Base-by-base conservation (phyloP, 2,797 vertebrate species). In the Sphenodon punctatus region DNA sequence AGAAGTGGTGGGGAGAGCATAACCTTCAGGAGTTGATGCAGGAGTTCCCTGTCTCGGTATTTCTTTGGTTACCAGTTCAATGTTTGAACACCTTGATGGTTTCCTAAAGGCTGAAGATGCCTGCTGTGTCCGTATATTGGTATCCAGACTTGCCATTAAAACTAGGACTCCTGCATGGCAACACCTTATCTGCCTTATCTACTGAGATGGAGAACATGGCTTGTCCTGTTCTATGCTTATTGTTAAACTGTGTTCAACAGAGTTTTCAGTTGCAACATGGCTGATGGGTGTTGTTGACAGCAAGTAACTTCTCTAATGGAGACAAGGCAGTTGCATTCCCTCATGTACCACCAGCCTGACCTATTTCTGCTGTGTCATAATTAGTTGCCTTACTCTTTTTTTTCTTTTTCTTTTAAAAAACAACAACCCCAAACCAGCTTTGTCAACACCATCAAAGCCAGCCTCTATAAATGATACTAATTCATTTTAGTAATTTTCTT, bases 291-390 rank as follows among this genome's bases (percentile, higher is more conserved):
- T 27, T 48, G 8, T 19, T 56, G 42, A 56, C 39, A 19, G 56
- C n/a, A n/a, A n/a, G 39, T 67, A 53, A 49, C 77, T 83, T 91
- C 70, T 68, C 79, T 46, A n/a, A 68, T 61, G 11, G 64, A 72
- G 61, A 45, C 86, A 86, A 87, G 85, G 80, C 81, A 75, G 84
- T 55, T 34, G 3, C 36, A 55, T 48, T 88, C 87, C 69, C 61
- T 65, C 70, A 1, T 34, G 5, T 51, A 4, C 55, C 38, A 19
- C 7, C 19, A 8, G 19, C 36, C 20, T 13, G 20, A 56, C 49
- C 15, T 55, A 38, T 58, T 32, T 38, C 32, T 68, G 4, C n/a
- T n/a, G n/a, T n/a, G n/a, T n/a, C n/a, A n/a, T n/a, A n/a, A n/a
- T n/a, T n/a, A n/a, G n/a, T n/a, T n/a, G n/a, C n/a, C n/a, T 70